phyloP scores from a whole-genome alignment of 2,113 vertebrate genomes.

The Lophura nycthemera region DNA sequence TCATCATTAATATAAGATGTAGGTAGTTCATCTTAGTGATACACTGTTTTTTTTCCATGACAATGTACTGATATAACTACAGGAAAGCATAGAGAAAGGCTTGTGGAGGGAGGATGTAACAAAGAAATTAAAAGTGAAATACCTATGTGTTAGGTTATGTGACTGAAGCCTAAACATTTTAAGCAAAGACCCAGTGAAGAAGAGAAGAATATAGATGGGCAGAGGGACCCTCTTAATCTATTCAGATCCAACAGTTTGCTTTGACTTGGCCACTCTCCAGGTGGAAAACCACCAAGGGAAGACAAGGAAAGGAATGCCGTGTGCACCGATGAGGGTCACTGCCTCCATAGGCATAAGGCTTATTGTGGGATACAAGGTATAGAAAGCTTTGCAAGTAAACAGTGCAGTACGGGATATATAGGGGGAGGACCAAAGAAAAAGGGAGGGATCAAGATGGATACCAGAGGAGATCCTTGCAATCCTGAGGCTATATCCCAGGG shows the following conservation, averaged over 20 bases:
- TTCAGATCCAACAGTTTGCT: neutral
- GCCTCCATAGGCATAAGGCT: neutral
- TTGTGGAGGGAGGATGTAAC: neutral
- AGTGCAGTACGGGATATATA: neutral
- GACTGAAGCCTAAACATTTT: neutral
- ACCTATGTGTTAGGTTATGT: neutral
- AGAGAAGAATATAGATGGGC: neutral
- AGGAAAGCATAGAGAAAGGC: neutral
- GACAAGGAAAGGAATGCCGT: neutral
- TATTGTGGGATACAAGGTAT: neutral
- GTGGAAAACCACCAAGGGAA: neutral
- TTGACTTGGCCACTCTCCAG: neutral
- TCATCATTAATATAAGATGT: neutral
- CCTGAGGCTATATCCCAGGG: neutral
- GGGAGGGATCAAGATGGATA: neutral
- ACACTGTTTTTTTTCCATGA: neutral
- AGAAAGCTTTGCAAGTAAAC: neutral
- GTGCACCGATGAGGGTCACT: neutral
- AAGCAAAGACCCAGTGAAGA: neutral
- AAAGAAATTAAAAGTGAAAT: neutral
- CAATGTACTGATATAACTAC: neutral
- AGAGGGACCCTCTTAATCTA: neutral
- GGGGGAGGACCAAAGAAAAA: neutral
- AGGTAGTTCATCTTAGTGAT: neutral
- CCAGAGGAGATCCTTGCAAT: no score